These are phyloP conservation scores for Amphipyra tragopoginis DNA, from an alignment of 2,888 invertebrate species.

Conservation along the genomic window DNA sequence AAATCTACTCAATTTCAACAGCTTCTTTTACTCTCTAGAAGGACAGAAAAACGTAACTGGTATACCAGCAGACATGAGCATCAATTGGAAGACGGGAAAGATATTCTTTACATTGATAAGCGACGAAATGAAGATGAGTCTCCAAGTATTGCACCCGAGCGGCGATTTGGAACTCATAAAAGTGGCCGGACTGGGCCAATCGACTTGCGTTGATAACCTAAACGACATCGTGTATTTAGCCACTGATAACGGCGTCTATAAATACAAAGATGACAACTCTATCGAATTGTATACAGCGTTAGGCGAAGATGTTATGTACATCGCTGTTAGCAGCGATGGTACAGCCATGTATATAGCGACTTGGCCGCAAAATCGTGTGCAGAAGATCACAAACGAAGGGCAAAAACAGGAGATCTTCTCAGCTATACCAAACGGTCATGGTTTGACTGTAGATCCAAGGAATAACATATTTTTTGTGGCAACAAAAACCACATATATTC, in stretches of 20 bases:
- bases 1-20: conserved; percentile 74
- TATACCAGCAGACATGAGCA: conserved; percentile 82
- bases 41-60: conserved; percentile 73
- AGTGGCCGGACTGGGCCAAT: conserved; percentile 82
- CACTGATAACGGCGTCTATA: conserved; percentile 86
- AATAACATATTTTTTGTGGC: conserved; percentile 84
- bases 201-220: conserved; percentile 84
- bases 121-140: conserved; percentile 82
- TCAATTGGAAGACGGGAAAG: conserved; percentile 83
- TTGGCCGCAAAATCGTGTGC: conserved; percentile 85
- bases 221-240: conserved; percentile 84
- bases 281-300: conserved; percentile 77
- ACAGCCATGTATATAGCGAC: conserved; percentile 80
- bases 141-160: conserved; percentile 75
- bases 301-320: conserved; percentile 86
- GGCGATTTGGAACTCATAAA: conserved; percentile 77
- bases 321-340: conserved; percentile 78
- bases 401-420: conserved; percentile 76
- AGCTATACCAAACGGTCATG: conserved; percentile 82
- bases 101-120: conserved; percentile 82
- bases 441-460: conserved; percentile 78
- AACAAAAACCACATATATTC: conserved; percentile 79
- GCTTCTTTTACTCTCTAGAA: conserved; percentile 74
- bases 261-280: conserved; percentile 79
- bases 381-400: conserved; percentile 78